These are phyloP conservation scores for Nestor notabilis DNA, from an alignment of 2,113 vertebrate genomes.

Conservation along the genomic window DNA sequence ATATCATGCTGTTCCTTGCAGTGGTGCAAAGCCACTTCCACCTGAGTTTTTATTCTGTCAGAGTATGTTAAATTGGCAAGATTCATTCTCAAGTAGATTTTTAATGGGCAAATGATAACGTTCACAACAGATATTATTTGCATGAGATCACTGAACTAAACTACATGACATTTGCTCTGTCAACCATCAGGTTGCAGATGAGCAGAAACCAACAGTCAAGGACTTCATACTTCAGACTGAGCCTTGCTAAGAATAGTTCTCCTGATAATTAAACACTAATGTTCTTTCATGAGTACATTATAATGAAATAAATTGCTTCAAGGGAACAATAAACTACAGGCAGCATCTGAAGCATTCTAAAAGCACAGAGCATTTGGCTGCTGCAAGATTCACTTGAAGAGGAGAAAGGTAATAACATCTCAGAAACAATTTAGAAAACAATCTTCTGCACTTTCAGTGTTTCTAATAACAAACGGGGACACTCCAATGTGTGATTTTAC, in stretches of 20 bases:
- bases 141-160: neutral
- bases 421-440: constrained; percentile 43
- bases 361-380: constrained; percentile 34
- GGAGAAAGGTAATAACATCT: constrained; percentile 50
- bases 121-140: neutral
- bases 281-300: constrained; percentile 60
- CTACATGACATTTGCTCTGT: neutral
- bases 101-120: neutral
- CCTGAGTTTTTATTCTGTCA: neutral
- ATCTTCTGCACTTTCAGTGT: constrained; percentile 27
- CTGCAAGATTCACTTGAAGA: neutral
- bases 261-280: constrained; percentile 64
- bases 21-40: neutral
- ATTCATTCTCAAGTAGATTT: neutral
- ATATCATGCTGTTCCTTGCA: neutral
- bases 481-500: neutral
- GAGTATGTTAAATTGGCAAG: neutral
- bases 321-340: constrained; percentile 63
- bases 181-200: neutral
- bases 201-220: constrained; percentile 22
- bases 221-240: neutral
- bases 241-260: constrained; percentile 51
- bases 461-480: constrained; percentile 15
- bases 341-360: constrained; percentile 54
- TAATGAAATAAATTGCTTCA: constrained; percentile 67